These are phyloP conservation scores for Panopea generosa DNA, from an alignment of 2,888 invertebrate genomes.

Conservation along the genomic window DNA sequence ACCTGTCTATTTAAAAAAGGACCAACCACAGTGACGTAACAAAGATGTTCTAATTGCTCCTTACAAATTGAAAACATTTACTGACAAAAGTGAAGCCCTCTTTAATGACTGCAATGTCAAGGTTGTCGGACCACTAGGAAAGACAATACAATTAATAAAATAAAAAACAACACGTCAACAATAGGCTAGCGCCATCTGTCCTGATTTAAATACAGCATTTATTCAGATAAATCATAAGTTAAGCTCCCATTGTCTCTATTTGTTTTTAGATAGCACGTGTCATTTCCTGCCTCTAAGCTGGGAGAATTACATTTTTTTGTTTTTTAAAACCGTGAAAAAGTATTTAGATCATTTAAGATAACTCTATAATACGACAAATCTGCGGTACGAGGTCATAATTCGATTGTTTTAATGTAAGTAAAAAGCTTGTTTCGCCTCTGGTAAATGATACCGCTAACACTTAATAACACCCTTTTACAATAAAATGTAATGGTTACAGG, in stretches of 20 bases:
- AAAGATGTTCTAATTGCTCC: no score
- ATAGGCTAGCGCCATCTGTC: conserved; percentile 12
- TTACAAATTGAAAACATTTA: no score
- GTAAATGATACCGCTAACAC: no score
- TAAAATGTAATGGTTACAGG: no score
- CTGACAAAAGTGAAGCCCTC: no score
- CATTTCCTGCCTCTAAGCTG: conserved; percentile 30
- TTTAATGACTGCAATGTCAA: no score
- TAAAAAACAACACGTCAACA: no score
- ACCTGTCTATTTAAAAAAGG: no score
- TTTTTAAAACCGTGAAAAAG: conserved; percentile 5
- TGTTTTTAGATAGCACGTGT: conserved; percentile 35
- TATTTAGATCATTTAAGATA: conserved; percentile 15
- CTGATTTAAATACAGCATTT: conserved; percentile 29
- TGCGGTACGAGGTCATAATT: not conserved
- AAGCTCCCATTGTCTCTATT: conserved; percentile 26
- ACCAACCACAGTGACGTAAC: no score
- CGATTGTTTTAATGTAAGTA: conserved; percentile 39
- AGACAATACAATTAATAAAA: no score
- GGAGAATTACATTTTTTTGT: conserved; percentile 2
- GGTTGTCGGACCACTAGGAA: no score
- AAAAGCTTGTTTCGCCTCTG: conserved; percentile 21
- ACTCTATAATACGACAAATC: conserved; percentile 13
- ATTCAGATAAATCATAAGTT: conserved; percentile 1
- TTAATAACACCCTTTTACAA: no score